Conservation (phyloP, 2,888 invertebrate genomes). For the Smittia sp. region DNA sequence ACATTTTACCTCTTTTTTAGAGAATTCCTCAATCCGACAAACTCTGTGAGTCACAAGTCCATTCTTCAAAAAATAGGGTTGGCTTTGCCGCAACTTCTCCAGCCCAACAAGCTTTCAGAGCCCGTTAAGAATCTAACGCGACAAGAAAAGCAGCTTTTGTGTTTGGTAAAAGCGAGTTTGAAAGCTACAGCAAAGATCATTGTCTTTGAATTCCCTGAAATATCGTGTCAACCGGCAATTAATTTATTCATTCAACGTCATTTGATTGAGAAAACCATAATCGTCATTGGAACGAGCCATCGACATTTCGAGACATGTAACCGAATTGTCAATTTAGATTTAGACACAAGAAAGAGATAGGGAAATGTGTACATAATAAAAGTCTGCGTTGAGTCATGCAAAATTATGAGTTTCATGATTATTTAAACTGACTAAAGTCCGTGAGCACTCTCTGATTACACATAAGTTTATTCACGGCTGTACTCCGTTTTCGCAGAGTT, state of each 20-base stretch:
- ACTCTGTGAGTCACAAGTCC: conserved; percentile 17
- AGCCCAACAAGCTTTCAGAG: conserved; percentile 31
- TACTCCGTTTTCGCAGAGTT: too few relatives aligned
- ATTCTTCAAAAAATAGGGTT: conserved; percentile 19
- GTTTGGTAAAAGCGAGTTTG: background rate
- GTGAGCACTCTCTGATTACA: too few relatives aligned
- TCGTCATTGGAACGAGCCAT: conserved; percentile 34
- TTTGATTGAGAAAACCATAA: conserved; percentile 38
- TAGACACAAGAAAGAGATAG: background rate
- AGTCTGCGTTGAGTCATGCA: too few relatives aligned
- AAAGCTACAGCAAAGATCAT: conserved; percentile 30
- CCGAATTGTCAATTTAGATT: conserved; percentile 30
- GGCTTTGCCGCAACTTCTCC: conserved; percentile 23
- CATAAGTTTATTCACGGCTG: too few relatives aligned
- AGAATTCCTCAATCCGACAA: conserved; percentile 32
- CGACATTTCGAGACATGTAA: conserved; percentile 37
- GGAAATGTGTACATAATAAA: background rate
- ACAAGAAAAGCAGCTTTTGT: conserved; percentile 23
- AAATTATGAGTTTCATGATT: too few relatives aligned
- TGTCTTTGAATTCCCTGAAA: conserved; percentile 40
- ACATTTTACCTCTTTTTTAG: too few relatives aligned
- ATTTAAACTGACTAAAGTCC: too few relatives aligned
- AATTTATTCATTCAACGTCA: conserved; percentile 30
- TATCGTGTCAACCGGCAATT: conserved; percentile 30
- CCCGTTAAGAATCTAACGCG: background rate